Conservation (phyloP, 2,888 invertebrate genomes). For the Tiphia femorata region DNA sequence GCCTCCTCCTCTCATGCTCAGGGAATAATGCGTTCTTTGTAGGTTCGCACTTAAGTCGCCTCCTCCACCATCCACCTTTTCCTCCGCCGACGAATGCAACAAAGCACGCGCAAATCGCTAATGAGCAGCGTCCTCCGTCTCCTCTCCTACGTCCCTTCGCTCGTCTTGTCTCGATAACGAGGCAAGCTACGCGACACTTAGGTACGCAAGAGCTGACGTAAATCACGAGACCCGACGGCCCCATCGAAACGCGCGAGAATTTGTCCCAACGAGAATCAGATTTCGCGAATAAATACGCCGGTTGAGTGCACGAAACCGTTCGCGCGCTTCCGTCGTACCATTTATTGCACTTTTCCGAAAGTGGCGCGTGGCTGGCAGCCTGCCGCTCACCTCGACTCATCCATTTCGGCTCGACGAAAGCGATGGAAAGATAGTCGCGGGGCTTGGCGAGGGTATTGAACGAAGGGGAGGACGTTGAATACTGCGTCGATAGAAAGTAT, state of each 20-base stretch:
- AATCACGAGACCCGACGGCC: no score
- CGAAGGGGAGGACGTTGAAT: no score
- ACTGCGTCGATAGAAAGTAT: not conserved
- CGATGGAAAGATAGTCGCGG: not conserved
- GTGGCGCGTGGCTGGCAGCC: no score
- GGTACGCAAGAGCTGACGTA: no score
- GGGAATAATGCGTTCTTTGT: slow-evolving; percentile 40
- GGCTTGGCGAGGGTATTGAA: not conserved
- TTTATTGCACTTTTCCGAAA: not conserved
- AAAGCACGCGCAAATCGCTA: slow-evolving; percentile 7
- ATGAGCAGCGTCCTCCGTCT: slow-evolving; percentile 10
- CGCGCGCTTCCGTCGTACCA: not conserved
- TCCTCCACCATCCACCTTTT: no score
- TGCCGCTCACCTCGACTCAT: no score
- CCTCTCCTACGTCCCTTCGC: not conserved
- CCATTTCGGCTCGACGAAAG: no score
- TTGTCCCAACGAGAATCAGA: no score
- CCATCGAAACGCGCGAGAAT: no score
- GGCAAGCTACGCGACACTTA: no score
- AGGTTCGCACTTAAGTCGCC: slow-evolving; percentile 17
- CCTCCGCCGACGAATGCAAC: not conserved
- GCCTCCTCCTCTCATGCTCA: slow-evolving; percentile 9
- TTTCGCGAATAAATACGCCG: not conserved
- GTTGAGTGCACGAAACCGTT: not conserved
- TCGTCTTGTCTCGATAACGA: no score